These are phyloP conservation scores for Oophaga sylvatica DNA, from an alignment of 2,797 vertebrate species.

Conservation along the genomic window DNA sequence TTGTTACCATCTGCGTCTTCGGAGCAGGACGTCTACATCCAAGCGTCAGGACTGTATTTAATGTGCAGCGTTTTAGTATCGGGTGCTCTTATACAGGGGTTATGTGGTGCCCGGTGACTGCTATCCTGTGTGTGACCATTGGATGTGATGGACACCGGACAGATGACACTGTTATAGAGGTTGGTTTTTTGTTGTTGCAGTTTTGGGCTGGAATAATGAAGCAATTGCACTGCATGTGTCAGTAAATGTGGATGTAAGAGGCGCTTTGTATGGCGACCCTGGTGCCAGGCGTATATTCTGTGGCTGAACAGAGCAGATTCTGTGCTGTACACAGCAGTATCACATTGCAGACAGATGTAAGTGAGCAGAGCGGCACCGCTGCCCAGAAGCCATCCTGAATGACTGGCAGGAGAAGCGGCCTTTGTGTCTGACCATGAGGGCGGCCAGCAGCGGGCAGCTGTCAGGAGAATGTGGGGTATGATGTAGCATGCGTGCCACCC, in stretches of 20 bases:
- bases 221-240: background rate
- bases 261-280: background rate
- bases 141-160: background rate
- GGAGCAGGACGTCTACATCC: slow-evolving; percentile 1
- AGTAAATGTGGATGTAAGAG: background rate
- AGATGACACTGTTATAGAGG: background rate
- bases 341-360: slow-evolving; percentile 35
- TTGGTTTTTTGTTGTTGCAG: background rate
- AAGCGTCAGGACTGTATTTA: background rate
- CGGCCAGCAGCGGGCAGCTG: slow-evolving; percentile 45
- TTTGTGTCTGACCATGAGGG: slow-evolving; percentile 19
- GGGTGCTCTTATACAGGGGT: background rate
- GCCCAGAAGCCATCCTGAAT: slow-evolving; percentile 13
- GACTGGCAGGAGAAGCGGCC: slow-evolving; percentile 16
- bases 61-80: background rate
- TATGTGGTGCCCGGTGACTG: background rate
- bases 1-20: slow-evolving; percentile 15
- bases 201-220: background rate
- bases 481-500: slow-evolving; percentile 9
- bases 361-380: slow-evolving; percentile 1
- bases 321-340: background rate
- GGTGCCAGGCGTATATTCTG: slow-evolving; percentile 21
- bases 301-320: background rate
- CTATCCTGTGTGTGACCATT: background rate
- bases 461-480: slow-evolving; percentile 2